Percentiles rank a stretch among this genome's conserved stretches.
Evolutionary conservation across 2,888 invertebrate genomes (phyloP).

Genomic region (Ctena decussata): DNA sequence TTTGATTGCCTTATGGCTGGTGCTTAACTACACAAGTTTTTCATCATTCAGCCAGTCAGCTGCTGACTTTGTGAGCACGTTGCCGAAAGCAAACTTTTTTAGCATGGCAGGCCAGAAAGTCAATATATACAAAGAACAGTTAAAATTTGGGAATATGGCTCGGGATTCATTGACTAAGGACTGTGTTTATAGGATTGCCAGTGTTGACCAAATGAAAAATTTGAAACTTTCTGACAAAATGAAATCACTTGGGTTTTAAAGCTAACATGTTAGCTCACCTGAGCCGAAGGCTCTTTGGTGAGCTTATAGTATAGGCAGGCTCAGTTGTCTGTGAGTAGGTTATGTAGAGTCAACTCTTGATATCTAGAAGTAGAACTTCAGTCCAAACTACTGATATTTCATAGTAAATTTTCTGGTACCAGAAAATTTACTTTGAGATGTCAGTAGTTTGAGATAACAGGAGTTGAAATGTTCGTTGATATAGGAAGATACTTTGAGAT

Average conservation of each 20-base stretch:
- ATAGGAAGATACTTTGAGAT: too few relatives aligned
- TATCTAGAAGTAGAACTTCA: too few relatives aligned
- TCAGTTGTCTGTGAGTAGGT: too few relatives aligned
- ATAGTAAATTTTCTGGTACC: too few relatives aligned
- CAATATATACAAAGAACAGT: background rate
- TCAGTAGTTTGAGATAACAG: too few relatives aligned
- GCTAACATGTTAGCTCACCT: background rate
- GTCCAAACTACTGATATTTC: too few relatives aligned
- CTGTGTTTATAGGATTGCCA: background rate
- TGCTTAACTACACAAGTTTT: background rate
- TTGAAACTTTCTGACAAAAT: background rate
- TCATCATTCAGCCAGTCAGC: background rate
- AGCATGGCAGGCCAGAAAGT: background rate
- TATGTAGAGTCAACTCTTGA: too few relatives aligned
- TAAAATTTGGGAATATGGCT: background rate
- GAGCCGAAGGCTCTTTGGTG: too few relatives aligned
- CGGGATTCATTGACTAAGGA: background rate
- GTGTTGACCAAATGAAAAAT: background rate
- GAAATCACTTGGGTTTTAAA: background rate
- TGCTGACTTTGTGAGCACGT: background rate
- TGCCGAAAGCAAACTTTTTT: background rate
- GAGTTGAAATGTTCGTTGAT: too few relatives aligned
- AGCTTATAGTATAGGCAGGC: too few relatives aligned
- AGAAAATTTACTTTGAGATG: too few relatives aligned
- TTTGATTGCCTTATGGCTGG: background rate